Base-by-base conservation (phyloP, 2,888 invertebrate species). In the Strigamia maritima region DNA sequence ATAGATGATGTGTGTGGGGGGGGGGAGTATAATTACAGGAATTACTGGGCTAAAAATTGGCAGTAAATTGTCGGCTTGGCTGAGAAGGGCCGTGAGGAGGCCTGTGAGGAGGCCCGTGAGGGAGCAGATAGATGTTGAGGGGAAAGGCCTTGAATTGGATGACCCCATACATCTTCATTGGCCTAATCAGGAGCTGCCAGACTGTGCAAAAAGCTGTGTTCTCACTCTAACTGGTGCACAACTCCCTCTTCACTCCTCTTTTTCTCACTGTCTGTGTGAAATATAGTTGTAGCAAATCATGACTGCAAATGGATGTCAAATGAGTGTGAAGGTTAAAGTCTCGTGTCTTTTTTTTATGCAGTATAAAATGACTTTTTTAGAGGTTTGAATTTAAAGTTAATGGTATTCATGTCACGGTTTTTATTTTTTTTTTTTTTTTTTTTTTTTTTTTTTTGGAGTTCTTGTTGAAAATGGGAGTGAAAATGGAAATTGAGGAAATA, bases 121-220 rank as follows among this genome's bases (percentile, higher is more conserved):
- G 16, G 12, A 49, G 49, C 49, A 49, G 49, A 49, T 49, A 49
- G 49, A 31, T 31, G 31, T 44, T 14, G 44, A 60, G 60, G 60
- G 60, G n/a, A 19, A 16, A 24, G 60, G 60, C 60, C 60, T 60
- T 60, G 60, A 60, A 60, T 60, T 60, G 60, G 60, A 60, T 60
- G 60, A 60, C 60, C 60, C 60, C 60, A 60, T 60, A 60, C 60
- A 60, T 60, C 60, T 60, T 60, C 60, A 60, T 60, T 60, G 60
- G 60, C 60, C 60, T 60, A 60, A 60, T 60, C 60, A 60, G 60
- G 60, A 60, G 22, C 60, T 60, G 60, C 60, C 60, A 60, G 60
- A 60, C 19, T 60, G 60, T 60, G 60, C 60, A 60, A 60, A 60
- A 60, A 60, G 60, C 60, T 4, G 60, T 60, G 60, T 60, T 60